A percentile compares a stretch with the other conserved stretches of the same genome.
phyloP scores from a whole-genome alignment of 2,888 invertebrate genomes.

The Phaedon cochleariae region DNA sequence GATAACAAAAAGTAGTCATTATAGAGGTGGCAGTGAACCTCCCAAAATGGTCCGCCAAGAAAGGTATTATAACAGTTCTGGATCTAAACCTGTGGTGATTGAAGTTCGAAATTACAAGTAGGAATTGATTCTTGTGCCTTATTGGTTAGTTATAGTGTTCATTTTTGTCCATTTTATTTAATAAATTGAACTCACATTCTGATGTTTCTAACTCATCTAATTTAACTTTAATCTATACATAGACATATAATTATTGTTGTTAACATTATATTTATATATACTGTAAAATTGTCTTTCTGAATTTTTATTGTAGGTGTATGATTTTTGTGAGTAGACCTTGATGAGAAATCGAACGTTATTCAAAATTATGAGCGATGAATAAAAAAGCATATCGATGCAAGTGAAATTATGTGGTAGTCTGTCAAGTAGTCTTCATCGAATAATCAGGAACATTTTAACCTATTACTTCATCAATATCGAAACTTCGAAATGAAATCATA shows the following conservation, averaged over 20 bases:
- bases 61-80: conserved; percentile 54
- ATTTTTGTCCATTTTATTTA: conserved; percentile 18
- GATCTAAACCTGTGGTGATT: conserved; percentile 67
- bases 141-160: conserved; percentile 14
- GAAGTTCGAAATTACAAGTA: conserved; percentile 65
- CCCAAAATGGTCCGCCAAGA: conserved; percentile 65
- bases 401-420: no score
- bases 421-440: no score
- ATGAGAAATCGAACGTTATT: no score
- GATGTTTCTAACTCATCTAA: conserved; percentile 16
- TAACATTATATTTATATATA: neutral
- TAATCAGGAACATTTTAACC: no score
- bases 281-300: neutral
- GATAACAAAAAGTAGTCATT: conserved; percentile 68
- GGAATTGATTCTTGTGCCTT: conserved; percentile 28
- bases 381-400: no score
- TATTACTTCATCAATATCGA: no score
- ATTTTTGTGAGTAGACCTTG: no score
- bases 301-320: no score
- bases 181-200: conserved; percentile 19
- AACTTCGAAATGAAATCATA: no score
- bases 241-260: neutral
- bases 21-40: conserved; percentile 37
- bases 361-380: no score
- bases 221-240: neutral